Conservation (phyloP, 2,888 invertebrate species). For the Tachina lurida region DNA sequence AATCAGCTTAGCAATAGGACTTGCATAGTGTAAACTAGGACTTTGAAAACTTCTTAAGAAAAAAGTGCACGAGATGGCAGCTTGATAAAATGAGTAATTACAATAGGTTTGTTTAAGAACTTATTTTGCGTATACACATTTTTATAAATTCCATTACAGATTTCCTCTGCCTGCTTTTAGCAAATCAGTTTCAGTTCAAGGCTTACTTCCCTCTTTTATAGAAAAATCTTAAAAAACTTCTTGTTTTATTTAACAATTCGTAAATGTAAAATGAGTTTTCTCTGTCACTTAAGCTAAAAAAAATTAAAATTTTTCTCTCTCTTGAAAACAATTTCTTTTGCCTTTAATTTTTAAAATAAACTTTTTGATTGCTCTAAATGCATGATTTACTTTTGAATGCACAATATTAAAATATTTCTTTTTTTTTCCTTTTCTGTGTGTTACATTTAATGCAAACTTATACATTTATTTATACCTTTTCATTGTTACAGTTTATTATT, state of each 20-base stretch:
- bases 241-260: neutral
- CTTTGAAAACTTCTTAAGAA: neutral
- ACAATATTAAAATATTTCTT: neutral
- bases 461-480: constrained; percentile 5
- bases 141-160: neutral
- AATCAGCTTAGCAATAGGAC: too few relatives aligned
- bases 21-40: too few relatives aligned
- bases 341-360: neutral
- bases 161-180: neutral
- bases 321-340: neutral
- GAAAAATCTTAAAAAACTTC: too few relatives aligned
- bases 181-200: neutral
- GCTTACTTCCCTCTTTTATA: too few relatives aligned
- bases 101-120: neutral
- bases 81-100: neutral
- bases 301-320: neutral
- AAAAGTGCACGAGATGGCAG: neutral
- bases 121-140: neutral
- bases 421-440: neutral
- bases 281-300: neutral
- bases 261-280: neutral
- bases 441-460: constrained; percentile 6
- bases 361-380: constrained; percentile 2
- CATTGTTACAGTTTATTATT: constrained; percentile 1
- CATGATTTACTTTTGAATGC: constrained; percentile 3